Evolutionary conservation across 2,113 vertebrate genomes (phyloP), one percentile per base, ranked within the genome.

Genomic region (Pristiophorus japonicus): DNA sequence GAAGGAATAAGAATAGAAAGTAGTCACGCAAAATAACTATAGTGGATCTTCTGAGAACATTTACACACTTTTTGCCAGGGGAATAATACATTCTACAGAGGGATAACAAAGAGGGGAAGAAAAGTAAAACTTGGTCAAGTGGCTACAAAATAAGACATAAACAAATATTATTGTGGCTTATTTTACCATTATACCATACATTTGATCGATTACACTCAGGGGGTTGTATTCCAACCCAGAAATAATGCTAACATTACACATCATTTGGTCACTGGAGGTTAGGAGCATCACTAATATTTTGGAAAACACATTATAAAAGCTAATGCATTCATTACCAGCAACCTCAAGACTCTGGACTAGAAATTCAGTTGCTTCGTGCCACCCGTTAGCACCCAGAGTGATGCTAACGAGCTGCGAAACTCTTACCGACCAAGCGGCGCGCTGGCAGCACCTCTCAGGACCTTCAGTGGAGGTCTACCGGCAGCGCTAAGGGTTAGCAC

Each of bases 251-350:
- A 66, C 38, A 63, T 93, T 93, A n/a, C n/a, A 42, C 66, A 42
- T 66, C 20, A 20, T 93, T 65, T 93, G 38, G 10, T 65, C n/a
- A 65, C 18, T 24, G 42, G 16, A 45, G 62, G 16, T 65, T 93
- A n/a, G n/a, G n/a, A n/a, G n/a, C n/a, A n/a, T n/a, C n/a, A n/a
- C n/a, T n/a, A 45, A 65, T 20, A 63, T 66, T 93, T 93, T 65
- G 66, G n/a, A 93, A 93, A 93, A 93, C 63, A 42, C 18, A 66
- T 93, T 93, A 93, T 93, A 47, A 85, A 85, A 45, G 42, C 27
- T 22, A 85, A 85, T 45, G 22, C 42, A 85, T 85, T 45, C 42
- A 45, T 47, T 47, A 42, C 38, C 81, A 47, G 42, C 20, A 47
- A 10, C 42, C 81, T 42, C 81, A 85, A 24, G 45, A 45, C 81